Percentiles rank a stretch among this genome's conserved stretches.
These are phyloP conservation scores for Drosophila subobscura DNA, from an alignment of 1,140 invertebrate genomes.

Conservation along the genomic window DNA sequence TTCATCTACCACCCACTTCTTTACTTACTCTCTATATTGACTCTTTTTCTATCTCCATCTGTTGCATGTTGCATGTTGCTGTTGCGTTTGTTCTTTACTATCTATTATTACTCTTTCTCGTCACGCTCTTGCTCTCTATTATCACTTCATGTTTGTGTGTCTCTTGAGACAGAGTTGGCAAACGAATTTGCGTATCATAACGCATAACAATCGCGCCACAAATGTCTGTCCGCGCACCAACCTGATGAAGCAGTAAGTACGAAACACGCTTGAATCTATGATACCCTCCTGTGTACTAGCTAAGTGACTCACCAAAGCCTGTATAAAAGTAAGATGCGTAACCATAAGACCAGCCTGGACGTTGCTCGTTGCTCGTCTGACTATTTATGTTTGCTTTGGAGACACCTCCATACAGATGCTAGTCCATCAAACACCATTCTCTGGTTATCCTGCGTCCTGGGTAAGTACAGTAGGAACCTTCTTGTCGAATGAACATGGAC, in stretches of 20 bases:
- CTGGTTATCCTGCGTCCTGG: too few relatives aligned
- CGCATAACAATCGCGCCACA: slow-evolving; percentile 98
- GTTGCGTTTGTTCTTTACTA: slow-evolving; percentile 18
- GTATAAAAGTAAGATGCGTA: too few relatives aligned
- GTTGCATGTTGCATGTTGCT: slow-evolving; percentile 50
- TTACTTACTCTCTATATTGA: slow-evolving; percentile 23
- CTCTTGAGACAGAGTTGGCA: slow-evolving; percentile 92
- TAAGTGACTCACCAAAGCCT: too few relatives aligned
- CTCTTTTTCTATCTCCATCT: slow-evolving; percentile 29
- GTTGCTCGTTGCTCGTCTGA: too few relatives aligned
- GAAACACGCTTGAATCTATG: neutral
- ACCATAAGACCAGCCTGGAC: too few relatives aligned
- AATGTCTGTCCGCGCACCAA: slow-evolving; percentile 97
- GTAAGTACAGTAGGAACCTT: too few relatives aligned
- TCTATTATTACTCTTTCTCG: slow-evolving; percentile 32
- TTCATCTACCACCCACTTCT: neutral
- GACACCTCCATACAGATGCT: too few relatives aligned
- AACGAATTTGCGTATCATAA: slow-evolving; percentile 92
- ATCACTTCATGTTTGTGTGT: slow-evolving; percentile 32
- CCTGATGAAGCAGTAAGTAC: slow-evolving; percentile 98
- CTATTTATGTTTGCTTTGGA: too few relatives aligned
- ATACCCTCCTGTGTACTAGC: too few relatives aligned
- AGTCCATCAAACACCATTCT: too few relatives aligned
- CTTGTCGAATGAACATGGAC: too few relatives aligned
- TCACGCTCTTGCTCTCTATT: slow-evolving; percentile 1